These are phyloP conservation scores for Macroglossus sobrinus DNA, from an alignment of 2,113 vertebrate genomes.

Conservation along the genomic window DNA sequence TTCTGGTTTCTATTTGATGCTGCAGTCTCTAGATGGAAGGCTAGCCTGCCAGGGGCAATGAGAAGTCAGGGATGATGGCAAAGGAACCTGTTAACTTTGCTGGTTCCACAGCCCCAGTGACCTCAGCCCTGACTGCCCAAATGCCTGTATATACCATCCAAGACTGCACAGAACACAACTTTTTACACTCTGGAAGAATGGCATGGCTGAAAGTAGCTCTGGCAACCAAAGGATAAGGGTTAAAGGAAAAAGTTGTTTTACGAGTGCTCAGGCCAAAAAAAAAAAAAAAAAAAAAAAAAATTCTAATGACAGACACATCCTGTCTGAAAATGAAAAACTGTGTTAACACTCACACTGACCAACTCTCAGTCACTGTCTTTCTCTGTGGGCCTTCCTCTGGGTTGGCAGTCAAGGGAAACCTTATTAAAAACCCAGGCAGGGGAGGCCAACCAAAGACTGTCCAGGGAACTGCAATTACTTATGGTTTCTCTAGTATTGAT, in stretches of 20 bases:
- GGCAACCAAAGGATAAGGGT: not conserved
- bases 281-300: not conserved
- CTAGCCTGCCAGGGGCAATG: not conserved
- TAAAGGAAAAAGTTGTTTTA: not conserved
- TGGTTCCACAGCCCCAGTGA: not conserved
- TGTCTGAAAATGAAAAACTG: not conserved
- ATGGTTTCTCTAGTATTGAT: not conserved
- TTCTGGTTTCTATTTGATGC: not conserved
- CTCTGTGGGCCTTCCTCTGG: not conserved
- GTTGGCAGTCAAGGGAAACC: not conserved
- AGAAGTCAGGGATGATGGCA: accelerated
- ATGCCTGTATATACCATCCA: accelerated
- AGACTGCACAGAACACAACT: not conserved
- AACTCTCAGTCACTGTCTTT: not conserved
- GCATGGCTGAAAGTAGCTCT: not conserved
- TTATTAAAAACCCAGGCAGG: not conserved
- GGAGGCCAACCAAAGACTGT: not conserved
- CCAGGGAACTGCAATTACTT: not conserved
- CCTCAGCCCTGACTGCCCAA: not conserved
- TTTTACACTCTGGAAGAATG: not conserved
- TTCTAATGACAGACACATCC: not conserved
- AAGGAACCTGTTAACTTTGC: not conserved
- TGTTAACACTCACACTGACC: not conserved
- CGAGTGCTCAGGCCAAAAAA: not conserved
- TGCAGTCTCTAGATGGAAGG: not conserved